A percentile compares a stretch with the other conserved stretches of the same genome.
phyloP scores from a whole-genome alignment of 1,140 invertebrate genomes.

The Aradophagus sp. region DNA sequence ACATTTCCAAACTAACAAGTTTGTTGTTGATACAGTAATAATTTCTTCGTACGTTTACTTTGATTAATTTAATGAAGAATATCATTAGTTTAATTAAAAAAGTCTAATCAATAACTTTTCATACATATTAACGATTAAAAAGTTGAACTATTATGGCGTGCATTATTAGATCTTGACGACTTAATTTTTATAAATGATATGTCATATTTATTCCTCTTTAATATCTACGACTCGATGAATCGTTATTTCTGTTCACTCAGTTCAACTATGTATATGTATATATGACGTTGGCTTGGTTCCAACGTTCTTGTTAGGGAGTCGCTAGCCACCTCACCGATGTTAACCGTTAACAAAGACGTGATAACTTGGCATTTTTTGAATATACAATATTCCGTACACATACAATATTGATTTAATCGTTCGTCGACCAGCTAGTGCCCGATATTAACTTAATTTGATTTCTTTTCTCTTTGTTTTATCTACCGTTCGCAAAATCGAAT shows the following conservation, averaged over 20 bases:
- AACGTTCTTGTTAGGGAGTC: constrained; percentile 58
- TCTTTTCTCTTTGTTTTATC: constrained; percentile 34
- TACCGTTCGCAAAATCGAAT: constrained; percentile 25
- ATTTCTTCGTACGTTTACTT: too few species aligned
- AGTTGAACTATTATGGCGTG: too few species aligned
- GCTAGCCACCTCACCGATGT: constrained; percentile 4
- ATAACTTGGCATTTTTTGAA: constrained; percentile 54
- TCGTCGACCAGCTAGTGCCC: constrained; percentile 17
- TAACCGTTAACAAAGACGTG: constrained; percentile 55
- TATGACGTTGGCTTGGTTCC: constrained; percentile 53
- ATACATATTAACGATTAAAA: too few species aligned
- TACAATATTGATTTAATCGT: constrained; percentile 53
- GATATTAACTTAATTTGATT: constrained; percentile 40
- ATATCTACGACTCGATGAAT: constrained; percentile 21
- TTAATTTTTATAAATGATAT: constrained; percentile 14
- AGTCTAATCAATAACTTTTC: too few species aligned
- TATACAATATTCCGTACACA: constrained; percentile 53
- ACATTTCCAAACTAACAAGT: too few species aligned
- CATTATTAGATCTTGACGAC: too few species aligned
- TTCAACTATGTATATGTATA: constrained; percentile 35
- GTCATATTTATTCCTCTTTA: constrained; percentile 24
- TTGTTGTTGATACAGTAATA: too few species aligned
- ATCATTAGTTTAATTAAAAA: too few species aligned
- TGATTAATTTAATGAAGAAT: too few species aligned
- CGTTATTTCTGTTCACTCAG: constrained; percentile 34